Conservation (phyloP, 2,888 invertebrate genomes). For the Macrophya alboannulata region DNA sequence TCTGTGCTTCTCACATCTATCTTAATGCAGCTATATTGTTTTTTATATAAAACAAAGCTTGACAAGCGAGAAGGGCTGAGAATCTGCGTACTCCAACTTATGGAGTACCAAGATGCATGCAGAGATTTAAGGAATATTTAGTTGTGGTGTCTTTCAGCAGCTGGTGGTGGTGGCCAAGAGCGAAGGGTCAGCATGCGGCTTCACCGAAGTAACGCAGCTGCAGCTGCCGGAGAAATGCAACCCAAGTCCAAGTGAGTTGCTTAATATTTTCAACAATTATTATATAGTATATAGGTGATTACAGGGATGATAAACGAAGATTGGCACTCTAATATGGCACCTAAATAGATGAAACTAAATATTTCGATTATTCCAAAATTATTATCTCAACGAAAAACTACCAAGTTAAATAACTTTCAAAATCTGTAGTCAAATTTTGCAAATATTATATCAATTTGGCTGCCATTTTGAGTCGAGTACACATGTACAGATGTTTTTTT, state of each 20-base stretch:
- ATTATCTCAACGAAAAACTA: neutral
- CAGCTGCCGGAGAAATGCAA: conserved; percentile 75
- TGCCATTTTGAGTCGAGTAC: conserved; percentile 40
- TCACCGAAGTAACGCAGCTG: conserved; percentile 72
- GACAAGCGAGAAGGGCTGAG: conserved; percentile 23
- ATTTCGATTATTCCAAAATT: neutral
- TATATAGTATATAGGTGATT: conserved; percentile 31
- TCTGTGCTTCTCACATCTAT: conserved; percentile 5
- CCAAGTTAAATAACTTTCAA: neutral
- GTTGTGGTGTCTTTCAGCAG: conserved; percentile 74
- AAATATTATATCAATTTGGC: conserved; percentile 1
- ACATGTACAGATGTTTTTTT: neutral
- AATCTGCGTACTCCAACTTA: conserved; percentile 32
- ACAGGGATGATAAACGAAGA: conserved; percentile 24
- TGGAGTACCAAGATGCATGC: conserved; percentile 37
- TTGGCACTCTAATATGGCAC: conserved; percentile 34
- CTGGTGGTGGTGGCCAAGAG: conserved; percentile 76
- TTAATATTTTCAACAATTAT: conserved; percentile 57
- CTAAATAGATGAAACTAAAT: conserved; percentile 15
- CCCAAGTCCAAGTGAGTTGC: conserved; percentile 78
- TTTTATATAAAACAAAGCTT: neutral
- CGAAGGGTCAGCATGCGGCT: conserved; percentile 79
- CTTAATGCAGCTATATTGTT: neutral
- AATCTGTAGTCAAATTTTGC: neutral
- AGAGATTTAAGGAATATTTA: conserved; percentile 54